These are phyloP conservation scores for Idaea straminata DNA, from an alignment of 2,888 invertebrate genomes.

Conservation along the genomic window DNA sequence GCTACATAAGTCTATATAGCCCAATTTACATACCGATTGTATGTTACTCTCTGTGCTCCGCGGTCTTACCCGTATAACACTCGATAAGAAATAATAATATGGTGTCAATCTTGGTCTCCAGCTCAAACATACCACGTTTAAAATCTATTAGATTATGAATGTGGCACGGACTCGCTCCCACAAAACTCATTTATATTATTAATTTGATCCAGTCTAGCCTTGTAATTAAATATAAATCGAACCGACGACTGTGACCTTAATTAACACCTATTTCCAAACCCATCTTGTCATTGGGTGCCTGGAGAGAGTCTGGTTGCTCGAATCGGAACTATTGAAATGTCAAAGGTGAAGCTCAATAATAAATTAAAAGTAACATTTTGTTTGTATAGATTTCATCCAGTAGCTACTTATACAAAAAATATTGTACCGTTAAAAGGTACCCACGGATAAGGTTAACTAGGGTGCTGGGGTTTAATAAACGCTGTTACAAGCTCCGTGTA, in stretches of 20 bases:
- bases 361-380: not conserved
- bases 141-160: too few relatives aligned
- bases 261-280: conserved; percentile 43
- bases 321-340: conserved; percentile 53
- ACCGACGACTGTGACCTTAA: conserved; percentile 29
- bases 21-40: not conserved
- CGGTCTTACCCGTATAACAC: too few relatives aligned
- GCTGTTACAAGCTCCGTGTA: conserved; percentile 27
- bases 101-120: too few relatives aligned
- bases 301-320: conserved; percentile 33
- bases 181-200: not conserved
- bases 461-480: conserved; percentile 32
- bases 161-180: too few relatives aligned
- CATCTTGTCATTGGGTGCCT: conserved; percentile 41
- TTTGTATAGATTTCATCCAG: conserved; percentile 1
- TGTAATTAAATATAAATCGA: conserved; percentile 16
- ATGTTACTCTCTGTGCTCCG: too few relatives aligned
- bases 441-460: conserved; percentile 30
- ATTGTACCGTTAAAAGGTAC: conserved; percentile 16
- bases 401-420: conserved; percentile 17
- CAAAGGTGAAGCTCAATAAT: conserved; percentile 35
- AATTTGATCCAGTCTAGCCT: not conserved
- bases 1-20: too few relatives aligned
- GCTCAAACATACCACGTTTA: too few relatives aligned
- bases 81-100: too few relatives aligned